Percentiles rank a stretch among this genome's conserved stretches.
phyloP scores from a whole-genome alignment of 1,140 invertebrate genomes.

The Antheraea pernyi region DNA sequence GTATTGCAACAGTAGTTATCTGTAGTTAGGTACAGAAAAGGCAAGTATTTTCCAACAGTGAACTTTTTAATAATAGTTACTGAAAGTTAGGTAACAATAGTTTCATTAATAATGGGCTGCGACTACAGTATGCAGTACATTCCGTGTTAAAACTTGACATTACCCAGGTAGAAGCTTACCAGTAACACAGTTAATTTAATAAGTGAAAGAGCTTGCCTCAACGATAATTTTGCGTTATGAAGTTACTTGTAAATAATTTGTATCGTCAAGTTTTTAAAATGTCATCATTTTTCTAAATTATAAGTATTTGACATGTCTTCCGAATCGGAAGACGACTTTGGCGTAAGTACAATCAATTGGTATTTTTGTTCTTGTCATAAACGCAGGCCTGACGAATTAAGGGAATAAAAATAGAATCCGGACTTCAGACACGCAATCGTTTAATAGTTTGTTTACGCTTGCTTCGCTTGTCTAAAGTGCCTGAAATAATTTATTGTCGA shows the following conservation, averaged over 20 bases:
- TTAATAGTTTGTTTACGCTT: conserved; percentile 72
- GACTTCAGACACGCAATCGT: conserved; percentile 53
- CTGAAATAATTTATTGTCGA: conserved; percentile 59
- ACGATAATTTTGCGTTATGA: neutral
- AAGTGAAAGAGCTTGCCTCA: neutral
- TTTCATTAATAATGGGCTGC: conserved; percentile 1
- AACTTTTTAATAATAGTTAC: neutral
- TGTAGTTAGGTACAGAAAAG: neutral
- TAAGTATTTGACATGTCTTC: conserved; percentile 15
- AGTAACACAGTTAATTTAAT: neutral
- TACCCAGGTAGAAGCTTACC: neutral
- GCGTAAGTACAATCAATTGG: conserved; percentile 34
- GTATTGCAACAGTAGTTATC: neutral
- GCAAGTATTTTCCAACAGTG: neutral
- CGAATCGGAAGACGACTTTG: conserved; percentile 28
- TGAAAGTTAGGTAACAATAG: neutral
- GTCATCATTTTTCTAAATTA: neutral
- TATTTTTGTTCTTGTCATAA: conserved; percentile 34
- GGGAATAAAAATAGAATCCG: conserved; percentile 33
- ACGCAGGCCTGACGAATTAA: conserved; percentile 36
- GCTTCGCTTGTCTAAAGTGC: conserved; percentile 51
- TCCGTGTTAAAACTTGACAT: conserved; percentile 14
- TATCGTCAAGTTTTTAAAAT: neutral
- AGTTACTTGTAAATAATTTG: neutral
- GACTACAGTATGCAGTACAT: conserved; percentile 47